phyloP scores from a whole-genome alignment of 2,113 vertebrate genomes.

The Anthoscopus minutus region DNA sequence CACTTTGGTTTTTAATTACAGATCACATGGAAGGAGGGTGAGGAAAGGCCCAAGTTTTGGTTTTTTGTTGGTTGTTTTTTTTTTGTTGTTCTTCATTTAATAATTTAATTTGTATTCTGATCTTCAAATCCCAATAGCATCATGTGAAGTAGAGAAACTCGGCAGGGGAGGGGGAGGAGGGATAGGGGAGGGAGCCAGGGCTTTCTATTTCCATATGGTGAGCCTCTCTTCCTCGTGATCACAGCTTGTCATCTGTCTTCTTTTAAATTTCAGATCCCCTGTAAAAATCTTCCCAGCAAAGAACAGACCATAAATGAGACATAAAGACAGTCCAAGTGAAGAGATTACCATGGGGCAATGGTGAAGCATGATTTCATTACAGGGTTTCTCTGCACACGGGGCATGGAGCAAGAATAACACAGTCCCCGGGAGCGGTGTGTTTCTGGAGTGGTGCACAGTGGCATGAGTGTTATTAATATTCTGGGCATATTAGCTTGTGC shows the following conservation, averaged over 20 bases:
- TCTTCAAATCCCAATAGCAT: slow-evolving; percentile 60
- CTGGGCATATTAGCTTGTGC: neutral
- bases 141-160: slow-evolving; percentile 50
- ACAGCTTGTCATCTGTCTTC: slow-evolving; percentile 66
- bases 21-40: slow-evolving; percentile 19
- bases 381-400: neutral
- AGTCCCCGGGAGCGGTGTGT: rapidly evolving
- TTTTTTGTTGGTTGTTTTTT: neutral
- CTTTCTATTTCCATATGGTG: slow-evolving; percentile 62
- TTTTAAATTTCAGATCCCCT: slow-evolving; percentile 61
- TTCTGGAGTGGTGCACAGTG: neutral
- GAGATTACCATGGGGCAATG: neutral
- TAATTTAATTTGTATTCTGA: slow-evolving; percentile 61
- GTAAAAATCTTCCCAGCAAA: slow-evolving; percentile 63
- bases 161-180: slow-evolving; percentile 59
- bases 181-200: slow-evolving; percentile 37
- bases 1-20: slow-evolving; percentile 41
- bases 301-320: slow-evolving; percentile 43
- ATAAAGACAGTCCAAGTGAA: slow-evolving; percentile 26
- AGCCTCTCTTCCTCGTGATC: slow-evolving; percentile 45
- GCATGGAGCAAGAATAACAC: neutral
- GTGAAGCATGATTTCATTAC: neutral
- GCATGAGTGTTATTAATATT: neutral
- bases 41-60: neutral
- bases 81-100: slow-evolving; percentile 25